These are phyloP conservation scores for Epirrita christyi DNA, from an alignment of 2,888 invertebrate genomes.

Conservation along the genomic window DNA sequence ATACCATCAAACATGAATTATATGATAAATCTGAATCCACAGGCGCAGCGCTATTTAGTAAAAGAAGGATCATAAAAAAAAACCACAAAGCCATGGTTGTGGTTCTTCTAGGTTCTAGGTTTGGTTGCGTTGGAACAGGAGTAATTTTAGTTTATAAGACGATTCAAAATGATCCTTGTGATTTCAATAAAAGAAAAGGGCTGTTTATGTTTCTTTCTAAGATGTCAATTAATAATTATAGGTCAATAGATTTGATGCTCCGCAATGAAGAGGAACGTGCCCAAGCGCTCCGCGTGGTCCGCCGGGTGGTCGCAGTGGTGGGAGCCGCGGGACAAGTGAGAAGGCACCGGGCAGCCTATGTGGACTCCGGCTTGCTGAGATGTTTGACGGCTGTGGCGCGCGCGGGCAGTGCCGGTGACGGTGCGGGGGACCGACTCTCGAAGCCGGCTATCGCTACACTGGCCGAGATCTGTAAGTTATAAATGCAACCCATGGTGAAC, in stretches of 20 bases:
- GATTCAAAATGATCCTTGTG: no score
- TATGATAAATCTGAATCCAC: no score
- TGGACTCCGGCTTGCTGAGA: conserved; percentile 91
- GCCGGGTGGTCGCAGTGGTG: conserved; percentile 78
- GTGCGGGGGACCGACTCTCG: conserved; percentile 90
- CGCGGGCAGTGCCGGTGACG: conserved; percentile 90
- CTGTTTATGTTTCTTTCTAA: no score
- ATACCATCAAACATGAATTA: no score
- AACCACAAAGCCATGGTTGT: no score
- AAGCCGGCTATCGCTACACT: conserved; percentile 94
- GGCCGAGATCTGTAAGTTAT: conserved; percentile 91
- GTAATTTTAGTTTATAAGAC: no score
- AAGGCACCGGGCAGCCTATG: conserved; percentile 87
- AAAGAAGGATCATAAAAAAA: no score
- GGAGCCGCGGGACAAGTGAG: conserved; percentile 87
- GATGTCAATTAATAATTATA: conserved; percentile 50
- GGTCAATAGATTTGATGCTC: conserved; percentile 95
- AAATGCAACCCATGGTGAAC: no score
- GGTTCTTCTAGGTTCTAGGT: no score
- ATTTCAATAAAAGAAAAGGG: no score
- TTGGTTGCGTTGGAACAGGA: no score
- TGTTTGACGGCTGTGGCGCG: conserved; percentile 92
- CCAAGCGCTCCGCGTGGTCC: conserved; percentile 94
- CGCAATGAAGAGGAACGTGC: conserved; percentile 97
- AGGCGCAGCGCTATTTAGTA: no score